Conservation (phyloP, 2,113 vertebrate genomes). For the Scolopax mira region DNA sequence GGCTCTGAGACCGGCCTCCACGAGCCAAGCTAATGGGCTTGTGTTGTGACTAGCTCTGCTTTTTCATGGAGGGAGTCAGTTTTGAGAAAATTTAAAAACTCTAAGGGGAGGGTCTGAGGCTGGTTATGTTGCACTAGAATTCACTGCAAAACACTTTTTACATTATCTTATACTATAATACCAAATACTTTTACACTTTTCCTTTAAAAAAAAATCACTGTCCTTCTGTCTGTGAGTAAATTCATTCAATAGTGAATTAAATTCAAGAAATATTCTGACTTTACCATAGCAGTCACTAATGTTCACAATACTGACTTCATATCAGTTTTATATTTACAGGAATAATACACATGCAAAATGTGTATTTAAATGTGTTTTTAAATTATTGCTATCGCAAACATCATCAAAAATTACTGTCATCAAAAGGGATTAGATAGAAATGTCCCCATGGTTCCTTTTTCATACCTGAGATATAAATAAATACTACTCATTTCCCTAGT, state of each 20-base stretch:
- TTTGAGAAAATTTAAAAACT: not conserved
- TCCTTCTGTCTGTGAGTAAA: not conserved
- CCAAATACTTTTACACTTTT: not conserved
- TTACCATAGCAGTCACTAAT: not conserved
- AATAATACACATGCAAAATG: not conserved
- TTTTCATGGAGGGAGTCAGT: not conserved
- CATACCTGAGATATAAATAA: not conserved
- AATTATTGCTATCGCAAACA: not conserved
- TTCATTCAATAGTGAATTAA: not conserved
- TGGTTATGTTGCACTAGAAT: not conserved
- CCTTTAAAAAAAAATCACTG: not conserved
- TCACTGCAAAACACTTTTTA: not conserved
- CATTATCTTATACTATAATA: not conserved
- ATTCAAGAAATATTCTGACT: not conserved
- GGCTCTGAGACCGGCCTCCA: not conserved
- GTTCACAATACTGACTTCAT: not conserved
- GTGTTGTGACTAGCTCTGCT: not conserved
- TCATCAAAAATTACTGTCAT: not conserved
- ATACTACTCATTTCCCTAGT: not conserved
- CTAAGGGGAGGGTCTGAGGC: not conserved
- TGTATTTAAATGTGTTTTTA: not conserved
- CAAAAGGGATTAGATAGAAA: not conserved
- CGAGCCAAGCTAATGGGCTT: not conserved
- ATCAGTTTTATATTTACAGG: not conserved
- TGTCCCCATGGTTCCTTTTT: not conserved